A percentile compares a stretch with the other conserved stretches of the same genome.
These are phyloP conservation scores for Campoletis sonorensis DNA, from an alignment of 1,140 invertebrate species.

Conservation along the genomic window DNA sequence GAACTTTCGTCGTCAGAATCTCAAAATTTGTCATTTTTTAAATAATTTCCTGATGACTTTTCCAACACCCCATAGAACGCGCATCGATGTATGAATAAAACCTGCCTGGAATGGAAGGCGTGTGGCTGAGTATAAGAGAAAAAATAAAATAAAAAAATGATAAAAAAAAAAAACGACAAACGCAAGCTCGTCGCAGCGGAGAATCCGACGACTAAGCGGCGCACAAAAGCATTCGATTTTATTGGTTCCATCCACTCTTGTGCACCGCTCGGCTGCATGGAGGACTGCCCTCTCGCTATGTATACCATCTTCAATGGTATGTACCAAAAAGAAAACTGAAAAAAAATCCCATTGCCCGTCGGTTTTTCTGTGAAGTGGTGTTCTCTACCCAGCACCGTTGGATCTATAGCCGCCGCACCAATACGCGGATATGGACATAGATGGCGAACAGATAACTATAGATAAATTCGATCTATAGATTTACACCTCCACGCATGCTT, in stretches of 20 bases:
- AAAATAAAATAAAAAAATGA: slow-evolving; percentile 31
- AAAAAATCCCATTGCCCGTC: slow-evolving; percentile 8
- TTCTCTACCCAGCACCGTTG: background rate
- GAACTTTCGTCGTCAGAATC: too few relatives aligned
- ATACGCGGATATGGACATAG: background rate
- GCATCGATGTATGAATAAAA: slow-evolving; percentile 11
- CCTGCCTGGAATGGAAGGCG: slow-evolving; percentile 12
- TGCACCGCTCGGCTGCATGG: slow-evolving; percentile 12
- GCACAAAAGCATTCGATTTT: slow-evolving; percentile 61
- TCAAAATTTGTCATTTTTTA: too few relatives aligned
- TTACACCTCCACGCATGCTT: background rate
- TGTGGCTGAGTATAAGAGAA: slow-evolving; percentile 28
- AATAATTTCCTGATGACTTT: too few relatives aligned
- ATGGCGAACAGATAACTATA: background rate
- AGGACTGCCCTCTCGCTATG: slow-evolving; percentile 8
- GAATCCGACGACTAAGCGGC: slow-evolving; percentile 35
- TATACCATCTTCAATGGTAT: slow-evolving; percentile 24
- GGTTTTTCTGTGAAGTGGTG: slow-evolving; percentile 4
- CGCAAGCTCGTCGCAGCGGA: slow-evolving; percentile 26
- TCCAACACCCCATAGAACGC: slow-evolving; percentile 2
- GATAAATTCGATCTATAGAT: background rate
- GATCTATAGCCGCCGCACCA: background rate
- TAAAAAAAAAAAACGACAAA: slow-evolving; percentile 36
- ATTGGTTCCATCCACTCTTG: slow-evolving; percentile 53
- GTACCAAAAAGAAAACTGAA: slow-evolving; percentile 21